Conservation (phyloP, 2,888 invertebrate species). For the Stenchaetothrips biformis region DNA sequence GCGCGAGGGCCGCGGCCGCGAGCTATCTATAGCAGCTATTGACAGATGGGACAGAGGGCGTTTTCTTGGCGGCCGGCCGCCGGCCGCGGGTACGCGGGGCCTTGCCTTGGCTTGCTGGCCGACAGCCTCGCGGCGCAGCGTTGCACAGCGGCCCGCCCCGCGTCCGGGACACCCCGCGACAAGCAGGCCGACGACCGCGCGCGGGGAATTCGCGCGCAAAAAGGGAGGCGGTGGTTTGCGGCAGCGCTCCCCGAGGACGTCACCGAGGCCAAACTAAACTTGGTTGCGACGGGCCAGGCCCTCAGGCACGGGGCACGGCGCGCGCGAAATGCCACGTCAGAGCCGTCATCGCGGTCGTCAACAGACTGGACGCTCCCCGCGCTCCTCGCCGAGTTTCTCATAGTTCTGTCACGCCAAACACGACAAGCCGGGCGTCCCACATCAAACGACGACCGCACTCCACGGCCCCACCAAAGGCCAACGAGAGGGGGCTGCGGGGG, state of each 20-base stretch:
- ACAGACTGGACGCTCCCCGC: neutral
- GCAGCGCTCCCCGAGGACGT: no score
- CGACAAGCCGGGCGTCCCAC: neutral
- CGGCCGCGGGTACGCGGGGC: neutral
- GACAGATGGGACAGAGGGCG: neutral
- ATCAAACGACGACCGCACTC: neutral
- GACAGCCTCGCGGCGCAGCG: no score
- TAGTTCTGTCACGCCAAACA: neutral
- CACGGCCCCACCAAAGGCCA: neutral
- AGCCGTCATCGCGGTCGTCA: neutral
- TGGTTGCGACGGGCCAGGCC: no score
- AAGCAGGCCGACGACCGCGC: no score
- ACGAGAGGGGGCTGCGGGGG: neutral
- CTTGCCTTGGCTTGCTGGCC: no score
- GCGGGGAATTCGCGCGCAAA: no score
- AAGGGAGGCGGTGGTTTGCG: no score
- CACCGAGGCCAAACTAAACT: no score
- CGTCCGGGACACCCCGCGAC: no score
- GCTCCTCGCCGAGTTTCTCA: neutral
- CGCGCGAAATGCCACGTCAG: neutral
- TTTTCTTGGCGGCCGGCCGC: neutral
- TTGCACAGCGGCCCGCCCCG: no score
- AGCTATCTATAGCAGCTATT: neutral
- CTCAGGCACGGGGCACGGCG: no score
- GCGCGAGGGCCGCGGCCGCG: neutral